These are phyloP conservation scores for Pheosia gnoma DNA, from an alignment of 2,888 invertebrate genomes.

Conservation along the genomic window DNA sequence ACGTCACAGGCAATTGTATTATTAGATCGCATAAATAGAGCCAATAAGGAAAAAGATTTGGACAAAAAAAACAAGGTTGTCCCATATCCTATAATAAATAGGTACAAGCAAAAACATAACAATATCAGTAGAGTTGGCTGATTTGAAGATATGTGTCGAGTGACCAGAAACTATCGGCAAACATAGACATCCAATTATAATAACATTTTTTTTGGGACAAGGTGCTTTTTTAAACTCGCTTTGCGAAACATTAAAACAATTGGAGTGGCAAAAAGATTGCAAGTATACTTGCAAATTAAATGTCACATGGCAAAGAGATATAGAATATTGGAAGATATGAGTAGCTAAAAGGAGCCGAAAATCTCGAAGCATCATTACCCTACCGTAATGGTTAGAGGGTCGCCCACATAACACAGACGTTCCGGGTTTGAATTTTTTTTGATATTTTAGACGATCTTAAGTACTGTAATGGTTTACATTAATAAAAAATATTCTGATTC, in stretches of 20 bases:
- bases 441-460: too few species aligned
- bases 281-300: too few species aligned
- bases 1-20: conserved; percentile 45
- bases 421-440: too few species aligned
- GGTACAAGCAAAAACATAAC: conserved; percentile 26
- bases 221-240: background rate
- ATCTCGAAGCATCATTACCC: too few species aligned
- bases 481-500: too few species aligned
- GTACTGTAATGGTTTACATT: too few species aligned
- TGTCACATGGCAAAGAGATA: too few species aligned
- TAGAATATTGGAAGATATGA: too few species aligned
- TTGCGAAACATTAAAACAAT: background rate
- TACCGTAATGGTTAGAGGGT: too few species aligned
- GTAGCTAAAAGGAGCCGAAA: too few species aligned
- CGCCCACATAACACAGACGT: too few species aligned
- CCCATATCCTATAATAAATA: conserved; percentile 41
- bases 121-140: conserved; percentile 20
- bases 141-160: conserved; percentile 15
- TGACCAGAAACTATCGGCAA: conserved; percentile 3
- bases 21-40: conserved; percentile 47
- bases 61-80: conserved; percentile 38
- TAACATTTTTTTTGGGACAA: background rate
- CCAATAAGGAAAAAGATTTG: conserved; percentile 44
- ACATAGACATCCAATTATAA: conserved; percentile 19
- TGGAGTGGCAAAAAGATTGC: too few species aligned